These are phyloP conservation scores for Lithophane semibrunnea DNA, from an alignment of 2,888 invertebrate genomes.

Conservation along the genomic window DNA sequence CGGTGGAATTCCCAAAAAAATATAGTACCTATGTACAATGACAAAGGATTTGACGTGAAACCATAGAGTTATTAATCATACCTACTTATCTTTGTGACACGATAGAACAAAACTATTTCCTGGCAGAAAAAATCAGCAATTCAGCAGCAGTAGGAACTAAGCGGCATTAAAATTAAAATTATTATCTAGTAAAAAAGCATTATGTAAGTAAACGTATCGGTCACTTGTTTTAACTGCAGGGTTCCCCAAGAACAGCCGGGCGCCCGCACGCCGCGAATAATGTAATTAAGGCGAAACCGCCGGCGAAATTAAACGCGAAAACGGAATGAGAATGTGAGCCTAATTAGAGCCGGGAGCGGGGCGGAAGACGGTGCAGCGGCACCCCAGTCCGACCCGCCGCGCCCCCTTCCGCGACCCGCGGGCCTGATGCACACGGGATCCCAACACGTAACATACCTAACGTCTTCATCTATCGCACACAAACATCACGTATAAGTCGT, in stretches of 20 bases:
- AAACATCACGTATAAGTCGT: not conserved
- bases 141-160: not conserved
- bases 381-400: conserved; percentile 55
- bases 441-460: conserved; percentile 38
- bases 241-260: conserved; percentile 74
- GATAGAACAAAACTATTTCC: conserved; percentile 5
- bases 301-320: conserved; percentile 91
- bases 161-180: conserved; percentile 29
- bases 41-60: conserved; percentile 42
- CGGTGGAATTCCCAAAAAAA: conserved; percentile 59
- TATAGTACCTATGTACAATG: conserved; percentile 14
- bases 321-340: conserved; percentile 91
- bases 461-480: conserved; percentile 32
- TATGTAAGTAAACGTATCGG: conserved; percentile 70
- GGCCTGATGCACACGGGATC: conserved; percentile 40
- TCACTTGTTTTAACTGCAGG: conserved; percentile 77
- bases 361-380: conserved; percentile 75
- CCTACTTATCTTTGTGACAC: conserved; percentile 26
- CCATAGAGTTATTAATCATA: conserved; percentile 52
- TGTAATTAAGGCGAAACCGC: conserved; percentile 91
- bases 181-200: conserved; percentile 55
- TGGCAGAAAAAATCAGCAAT: not conserved
- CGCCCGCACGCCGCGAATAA: conserved; percentile 85
- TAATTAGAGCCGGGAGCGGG: conserved; percentile 89
- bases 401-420: conserved; percentile 43